Base-by-base conservation (phyloP, 2,888 invertebrate species). In the Mimas tiliae region DNA sequence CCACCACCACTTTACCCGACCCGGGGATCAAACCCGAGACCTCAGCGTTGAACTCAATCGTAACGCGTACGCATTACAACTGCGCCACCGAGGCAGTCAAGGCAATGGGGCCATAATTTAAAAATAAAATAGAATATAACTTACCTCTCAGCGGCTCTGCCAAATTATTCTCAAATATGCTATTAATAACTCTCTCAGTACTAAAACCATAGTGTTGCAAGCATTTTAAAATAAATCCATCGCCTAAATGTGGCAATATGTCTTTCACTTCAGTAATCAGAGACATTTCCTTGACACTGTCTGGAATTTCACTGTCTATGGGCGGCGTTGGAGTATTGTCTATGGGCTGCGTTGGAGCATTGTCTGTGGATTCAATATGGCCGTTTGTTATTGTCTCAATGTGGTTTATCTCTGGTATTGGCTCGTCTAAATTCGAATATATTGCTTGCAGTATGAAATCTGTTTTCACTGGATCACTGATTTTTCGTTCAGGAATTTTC, bases 161-260 rank as follows among this genome's bases (percentile, higher is more conserved):
- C 65, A 94, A 79, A 73, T 94, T 95, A 73, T 96, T 95, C 86
- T 98, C 98, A 63, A 99, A 87, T 68, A 98, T 93, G 62, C 97
- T 97, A 82, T 97, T 96, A 68, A 99, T 96, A 3, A 98, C 97
- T 74, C 95, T 94, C 73, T 96, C 96, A 0, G 96, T 94, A 74
- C 96, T 95, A 84, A 95, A 96, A 21, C 96, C 95, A 78, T 97
- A 98, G 78, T 96, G 95, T 75, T 96, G 94, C 65, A 98, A 90
- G 75, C 98, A 96, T 80, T 95, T 95, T 87, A 97, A 88, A 45
- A 96, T 94, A 69, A 95, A 95, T 0, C 95, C 97, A 77, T 96
- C 96, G 0, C 98, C 98, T 62, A 98, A 92, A 87, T 98, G 95
- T 1, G 97, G 97, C 55, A 99, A 90, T 67, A 98, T 93, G 79